Base-by-base conservation (phyloP, 2,797 vertebrate species). In the Petrocephalus sullivani region DNA sequence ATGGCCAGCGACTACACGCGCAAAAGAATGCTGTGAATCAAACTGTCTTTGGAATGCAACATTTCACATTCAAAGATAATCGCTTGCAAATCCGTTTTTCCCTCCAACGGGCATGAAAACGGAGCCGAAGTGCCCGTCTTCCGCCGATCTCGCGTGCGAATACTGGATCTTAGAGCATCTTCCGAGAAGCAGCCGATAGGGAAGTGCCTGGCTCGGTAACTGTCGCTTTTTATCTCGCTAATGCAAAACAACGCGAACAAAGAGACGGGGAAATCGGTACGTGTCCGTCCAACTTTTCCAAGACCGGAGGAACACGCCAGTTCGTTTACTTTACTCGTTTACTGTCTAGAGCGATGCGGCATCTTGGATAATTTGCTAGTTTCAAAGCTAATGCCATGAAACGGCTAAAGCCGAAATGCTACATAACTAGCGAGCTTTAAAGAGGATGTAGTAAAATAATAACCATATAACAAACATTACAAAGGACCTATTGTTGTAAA, bases 1-100 rank as follows among this genome's bases (percentile, higher is more conserved):
- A 28, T 49, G 58, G 85, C 87, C 87, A 87, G 90, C 88, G 89
- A 88, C 89, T 89, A 91, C 95, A 93, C 94, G 92, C 94, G 93
- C 94, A 90, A 94, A 92, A 92, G 91, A 95, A 95, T 96, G 96
- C 95, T 94, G 94, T 92, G 95, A 93, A 93, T 94, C 92, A 93
- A 93, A 90, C 51, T 87, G 78, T 87, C 85, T 91, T 92, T 90
- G 90, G 91, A 92, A 91, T 93, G 91, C 91, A 91, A 89, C 90
- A 90, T 90, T n/a, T 93, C 88, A 92, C 90, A 92, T 88, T 94
- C 93, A 95, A 94, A 94, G 94, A 94, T 93, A 93, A 92, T 88
- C 94, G 91, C 92, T 89, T 88, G 33, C 90, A 61, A 1, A 1
- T 56, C 1, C 2, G 54, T 81, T 75, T 89, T 46, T 46, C 28